These are phyloP conservation scores for Aphidoletes aphidimyza DNA, from an alignment of 2,888 invertebrate genomes.

Conservation along the genomic window DNA sequence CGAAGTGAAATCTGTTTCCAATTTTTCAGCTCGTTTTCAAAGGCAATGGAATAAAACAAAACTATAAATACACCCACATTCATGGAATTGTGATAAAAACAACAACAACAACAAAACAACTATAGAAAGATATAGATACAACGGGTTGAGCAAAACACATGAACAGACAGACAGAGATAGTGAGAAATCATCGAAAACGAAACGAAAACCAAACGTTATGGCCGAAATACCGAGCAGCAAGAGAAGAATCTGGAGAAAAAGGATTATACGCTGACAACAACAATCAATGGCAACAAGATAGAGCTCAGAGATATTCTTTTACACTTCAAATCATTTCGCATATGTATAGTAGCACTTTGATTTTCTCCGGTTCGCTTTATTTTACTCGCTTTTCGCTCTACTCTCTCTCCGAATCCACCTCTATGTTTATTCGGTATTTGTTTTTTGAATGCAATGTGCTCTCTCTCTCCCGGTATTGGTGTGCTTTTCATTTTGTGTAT, in stretches of 20 bases:
- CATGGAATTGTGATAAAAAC: no score
- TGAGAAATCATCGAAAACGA: slow-evolving; percentile 27
- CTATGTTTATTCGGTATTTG: slow-evolving; percentile 30
- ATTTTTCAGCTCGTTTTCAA: slow-evolving; percentile 33
- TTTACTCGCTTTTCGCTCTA: no score
- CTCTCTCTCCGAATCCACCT: background rate
- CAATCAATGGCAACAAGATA: slow-evolving; percentile 33
- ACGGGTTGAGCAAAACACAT: no score
- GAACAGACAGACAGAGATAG: background rate
- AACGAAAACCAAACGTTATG: background rate
- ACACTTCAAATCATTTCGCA: slow-evolving; percentile 42
- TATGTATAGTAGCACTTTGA: slow-evolving; percentile 20
- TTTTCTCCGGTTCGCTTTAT: no score
- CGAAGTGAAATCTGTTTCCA: slow-evolving; percentile 15
- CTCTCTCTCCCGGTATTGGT: no score
- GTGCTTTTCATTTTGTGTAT: no score
- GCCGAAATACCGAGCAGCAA: background rate
- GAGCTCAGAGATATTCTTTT: slow-evolving; percentile 40
- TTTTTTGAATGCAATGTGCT: no score
- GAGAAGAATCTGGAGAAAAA: background rate
- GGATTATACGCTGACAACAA: slow-evolving; percentile 47
- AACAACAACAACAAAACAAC: background rate
- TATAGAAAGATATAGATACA: background rate
- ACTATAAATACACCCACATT: slow-evolving; percentile 20
- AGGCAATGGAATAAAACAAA: slow-evolving; percentile 37